Percentiles rank a stretch among this genome's conserved stretches.
Evolutionary conservation across 2,113 vertebrate species (phyloP).

Genomic region (Strix aluco): DNA sequence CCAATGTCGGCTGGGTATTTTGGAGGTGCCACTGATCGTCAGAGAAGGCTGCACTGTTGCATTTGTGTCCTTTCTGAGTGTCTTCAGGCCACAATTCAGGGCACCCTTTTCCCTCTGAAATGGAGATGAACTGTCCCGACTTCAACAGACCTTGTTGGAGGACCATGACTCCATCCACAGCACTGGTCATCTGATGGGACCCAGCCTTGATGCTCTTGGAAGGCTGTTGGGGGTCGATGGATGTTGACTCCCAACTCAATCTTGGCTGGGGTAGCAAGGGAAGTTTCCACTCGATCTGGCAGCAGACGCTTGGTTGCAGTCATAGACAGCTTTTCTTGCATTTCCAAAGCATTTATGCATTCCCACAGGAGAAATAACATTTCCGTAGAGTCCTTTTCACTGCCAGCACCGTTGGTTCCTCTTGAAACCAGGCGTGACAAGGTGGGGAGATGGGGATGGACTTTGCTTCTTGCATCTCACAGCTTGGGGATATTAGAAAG

Average conservation of each 20-base stretch:
- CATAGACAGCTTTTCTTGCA: neutral
- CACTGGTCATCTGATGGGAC: neutral
- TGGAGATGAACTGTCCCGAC: rapidly evolving
- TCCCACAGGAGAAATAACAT: neutral
- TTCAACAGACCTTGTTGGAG: neutral
- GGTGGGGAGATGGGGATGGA: neutral
- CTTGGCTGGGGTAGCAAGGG: neutral
- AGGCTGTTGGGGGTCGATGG: rapidly evolving
- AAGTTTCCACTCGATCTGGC: neutral
- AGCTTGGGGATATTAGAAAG: neutral
- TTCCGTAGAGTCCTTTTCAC: neutral
- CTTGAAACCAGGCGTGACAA: neutral
- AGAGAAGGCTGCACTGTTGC: rapidly evolving
- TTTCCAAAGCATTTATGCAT: neutral
- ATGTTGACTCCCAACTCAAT: rapidly evolving
- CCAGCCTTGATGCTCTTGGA: neutral
- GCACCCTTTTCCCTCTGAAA: neutral
- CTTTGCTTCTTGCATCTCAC: neutral
- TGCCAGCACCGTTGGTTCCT: neutral
- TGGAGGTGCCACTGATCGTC: neutral
- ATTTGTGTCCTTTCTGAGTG: neutral
- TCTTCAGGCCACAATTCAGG: neutral
- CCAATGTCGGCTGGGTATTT: rapidly evolving
- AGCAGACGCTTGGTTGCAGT: neutral
- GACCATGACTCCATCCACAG: rapidly evolving